These are phyloP conservation scores for Drosophila incognita DNA, from an alignment of 2,888 invertebrate species.

Conservation along the genomic window DNA sequence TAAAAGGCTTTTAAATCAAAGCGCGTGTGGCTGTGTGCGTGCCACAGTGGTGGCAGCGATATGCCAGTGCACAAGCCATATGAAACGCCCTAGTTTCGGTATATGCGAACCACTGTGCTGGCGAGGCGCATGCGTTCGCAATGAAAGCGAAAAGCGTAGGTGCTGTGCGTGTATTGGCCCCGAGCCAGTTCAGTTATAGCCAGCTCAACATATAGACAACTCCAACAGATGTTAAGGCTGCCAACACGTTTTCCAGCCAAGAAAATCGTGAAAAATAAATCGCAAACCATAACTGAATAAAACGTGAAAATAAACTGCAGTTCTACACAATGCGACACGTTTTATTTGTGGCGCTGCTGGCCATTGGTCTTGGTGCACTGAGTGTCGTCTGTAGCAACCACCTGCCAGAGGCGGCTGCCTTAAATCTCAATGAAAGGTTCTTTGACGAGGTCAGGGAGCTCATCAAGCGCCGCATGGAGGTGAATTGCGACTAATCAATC, in stretches of 20 bases:
- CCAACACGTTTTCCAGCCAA: slow-evolving; percentile 18
- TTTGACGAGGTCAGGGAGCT: slow-evolving; percentile 86
- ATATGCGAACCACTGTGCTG: slow-evolving; percentile 44
- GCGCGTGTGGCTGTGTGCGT: slow-evolving; percentile 21
- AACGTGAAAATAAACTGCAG: neutral
- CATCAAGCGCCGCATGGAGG: slow-evolving; percentile 85
- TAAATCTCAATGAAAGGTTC: slow-evolving; percentile 84
- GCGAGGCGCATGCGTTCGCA: slow-evolving; percentile 64
- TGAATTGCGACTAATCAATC: slow-evolving; percentile 15
- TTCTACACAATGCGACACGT: slow-evolving; percentile 43
- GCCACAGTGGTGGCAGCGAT: slow-evolving; percentile 45
- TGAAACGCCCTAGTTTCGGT: slow-evolving; percentile 4
- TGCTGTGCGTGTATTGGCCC: slow-evolving; percentile 54
- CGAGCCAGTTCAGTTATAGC: slow-evolving; percentile 68
- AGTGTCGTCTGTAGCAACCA: slow-evolving; percentile 57
- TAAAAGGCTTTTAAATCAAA: slow-evolving; percentile 51
- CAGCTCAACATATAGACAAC: slow-evolving; percentile 77
- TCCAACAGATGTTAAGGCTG: slow-evolving; percentile 72
- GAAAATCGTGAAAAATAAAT: slow-evolving; percentile 45
- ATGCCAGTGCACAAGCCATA: neutral
- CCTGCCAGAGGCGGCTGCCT: slow-evolving; percentile 63
- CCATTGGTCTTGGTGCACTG: slow-evolving; percentile 31
- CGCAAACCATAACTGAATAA: slow-evolving; percentile 5
- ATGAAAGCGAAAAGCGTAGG: slow-evolving; percentile 74
- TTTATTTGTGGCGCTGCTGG: slow-evolving; percentile 54